Percentiles rank a stretch among this genome's conserved stretches.
phyloP scores from a whole-genome alignment of 1,140 invertebrate genomes.

The Drosophila lowei region DNA sequence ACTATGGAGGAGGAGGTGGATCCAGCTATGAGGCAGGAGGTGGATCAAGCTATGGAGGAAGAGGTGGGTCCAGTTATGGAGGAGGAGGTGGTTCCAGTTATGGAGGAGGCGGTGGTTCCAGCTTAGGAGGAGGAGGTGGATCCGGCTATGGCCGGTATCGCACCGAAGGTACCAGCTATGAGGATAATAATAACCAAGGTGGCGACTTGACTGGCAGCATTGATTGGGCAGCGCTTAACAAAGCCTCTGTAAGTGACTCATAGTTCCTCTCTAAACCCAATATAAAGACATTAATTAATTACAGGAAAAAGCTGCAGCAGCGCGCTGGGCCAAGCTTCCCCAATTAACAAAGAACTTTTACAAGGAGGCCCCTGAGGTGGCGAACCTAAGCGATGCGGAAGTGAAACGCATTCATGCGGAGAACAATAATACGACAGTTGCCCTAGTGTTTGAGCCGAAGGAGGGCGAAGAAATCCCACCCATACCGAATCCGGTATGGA shows the following conservation, averaged over 20 bases:
- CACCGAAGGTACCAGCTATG: slow-evolving; percentile 8
- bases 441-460: slow-evolving; percentile 82
- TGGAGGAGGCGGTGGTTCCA: background rate
- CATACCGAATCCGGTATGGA: slow-evolving; percentile 92
- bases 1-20: background rate
- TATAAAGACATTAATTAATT: background rate
- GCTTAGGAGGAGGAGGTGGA: background rate
- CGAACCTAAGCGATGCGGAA: slow-evolving; percentile 86
- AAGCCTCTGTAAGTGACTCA: slow-evolving; percentile 48
- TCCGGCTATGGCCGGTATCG: slow-evolving; percentile 2
- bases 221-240: slow-evolving; percentile 65
- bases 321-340: slow-evolving; percentile 86
- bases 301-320: slow-evolving; percentile 84
- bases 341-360: slow-evolving; percentile 93
- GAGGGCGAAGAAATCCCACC: slow-evolving; percentile 75
- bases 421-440: slow-evolving; percentile 90
- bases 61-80: background rate
- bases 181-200: slow-evolving; percentile 2
- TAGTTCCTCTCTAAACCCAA: background rate
- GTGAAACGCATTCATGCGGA: slow-evolving; percentile 86
- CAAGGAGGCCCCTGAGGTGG: slow-evolving; percentile 89
- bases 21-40: background rate
- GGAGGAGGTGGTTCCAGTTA: background rate
- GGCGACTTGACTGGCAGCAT: slow-evolving; percentile 56
- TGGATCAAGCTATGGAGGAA: background rate